These are phyloP conservation scores for Cathartes aura DNA, from an alignment of 2,113 vertebrate genomes.

Conservation along the genomic window DNA sequence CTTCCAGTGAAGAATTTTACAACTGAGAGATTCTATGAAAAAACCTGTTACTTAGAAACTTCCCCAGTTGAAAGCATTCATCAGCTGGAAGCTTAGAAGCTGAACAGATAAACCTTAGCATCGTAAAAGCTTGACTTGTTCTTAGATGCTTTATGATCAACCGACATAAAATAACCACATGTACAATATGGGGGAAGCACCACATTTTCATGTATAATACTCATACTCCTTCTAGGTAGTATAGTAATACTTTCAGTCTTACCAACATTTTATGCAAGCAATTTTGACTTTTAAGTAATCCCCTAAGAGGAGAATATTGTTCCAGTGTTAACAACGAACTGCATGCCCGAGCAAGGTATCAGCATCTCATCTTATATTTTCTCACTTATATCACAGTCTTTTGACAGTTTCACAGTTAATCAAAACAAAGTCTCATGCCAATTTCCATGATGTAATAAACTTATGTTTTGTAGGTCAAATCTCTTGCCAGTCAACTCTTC, in stretches of 20 bases:
- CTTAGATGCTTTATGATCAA: not conserved
- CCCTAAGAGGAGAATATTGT: not conserved
- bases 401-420: not conserved
- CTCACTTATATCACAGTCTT: not conserved
- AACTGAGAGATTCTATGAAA: not conserved
- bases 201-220: rapidly evolving
- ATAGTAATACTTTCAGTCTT: not conserved
- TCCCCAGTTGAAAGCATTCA: not conserved
- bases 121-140: not conserved
- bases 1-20: not conserved
- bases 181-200: not conserved
- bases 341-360: not conserved
- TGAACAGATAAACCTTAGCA: not conserved
- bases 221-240: not conserved
- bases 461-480: not conserved
- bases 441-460: not conserved
- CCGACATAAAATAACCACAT: not conserved
- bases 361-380: not conserved
- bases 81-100: not conserved
- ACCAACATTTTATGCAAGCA: not conserved
- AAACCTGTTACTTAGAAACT: not conserved
- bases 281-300: not conserved
- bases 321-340: not conserved
- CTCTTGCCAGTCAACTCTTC: not conserved
- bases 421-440: not conserved